Base-by-base conservation (phyloP, 2,888 invertebrate species). In the Ichneumoninae sp. region DNA sequence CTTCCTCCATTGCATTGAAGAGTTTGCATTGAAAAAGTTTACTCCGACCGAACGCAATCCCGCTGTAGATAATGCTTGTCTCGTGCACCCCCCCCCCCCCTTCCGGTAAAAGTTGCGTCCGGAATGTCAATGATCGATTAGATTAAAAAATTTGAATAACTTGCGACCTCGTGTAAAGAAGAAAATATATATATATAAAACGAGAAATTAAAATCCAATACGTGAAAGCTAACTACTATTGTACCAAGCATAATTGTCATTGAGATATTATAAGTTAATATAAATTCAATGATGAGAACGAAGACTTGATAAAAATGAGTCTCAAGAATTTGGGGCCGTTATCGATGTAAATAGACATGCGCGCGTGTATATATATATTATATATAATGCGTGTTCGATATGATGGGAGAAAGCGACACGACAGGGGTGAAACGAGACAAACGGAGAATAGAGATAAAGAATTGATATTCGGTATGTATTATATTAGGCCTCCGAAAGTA, bases 11-110 rank as follows among this genome's bases (percentile, higher is more conserved):
- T 66, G 79, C 54, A 54, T 80, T 79, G 80, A 83, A 76, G 70
- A 78, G 80, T 19, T 19, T 19, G 19, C 19, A 83, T 72, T 72
- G 76, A 65, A 60, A 83, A 90, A 79, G 87, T 90, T 90, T 83
- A 86, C 88, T 90, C 89, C 86, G 80, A 90, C 86, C 60, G 72
- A 74, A 54, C 54, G 54, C 22, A 22, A 22, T 54, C 62, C 89
- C 89, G 89, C 86, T 92, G 92, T 92, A 92, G 90, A 92, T 92
- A 92, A 89, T 89, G 89, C 90, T 91, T 90, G 62, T 91, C 90
- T 87, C 81, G 76, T 87, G 90, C 88, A 86, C 87, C 84, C 86
- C 54, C 8, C 40, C 40, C 10, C 10, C 10, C 40, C 19, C 6
- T 50, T 6, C 10, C 54, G 19, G n/a, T 62, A 74, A 83, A 79